Percentiles rank a stretch among this genome's conserved stretches.
Evolutionary conservation across 2,888 invertebrate genomes (phyloP).

Genomic region (Oasisia sp.): DNA sequence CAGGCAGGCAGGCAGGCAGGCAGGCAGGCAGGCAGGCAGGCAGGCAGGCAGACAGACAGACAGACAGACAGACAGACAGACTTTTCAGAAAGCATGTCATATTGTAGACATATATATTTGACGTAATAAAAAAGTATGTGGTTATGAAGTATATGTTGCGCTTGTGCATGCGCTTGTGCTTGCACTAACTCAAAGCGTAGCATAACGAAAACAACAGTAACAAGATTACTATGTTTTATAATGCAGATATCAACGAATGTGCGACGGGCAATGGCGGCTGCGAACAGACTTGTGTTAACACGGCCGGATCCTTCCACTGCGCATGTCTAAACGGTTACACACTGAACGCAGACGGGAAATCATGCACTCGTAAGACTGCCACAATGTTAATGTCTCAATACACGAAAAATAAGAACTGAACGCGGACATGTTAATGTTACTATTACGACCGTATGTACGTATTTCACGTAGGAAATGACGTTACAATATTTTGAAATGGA

Average conservation of each 20-base stretch:
- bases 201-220: not conserved
- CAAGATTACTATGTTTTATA: not conserved
- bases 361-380: not conserved
- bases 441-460: not conserved
- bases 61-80: too few species aligned
- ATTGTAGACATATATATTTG: too few species aligned
- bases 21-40: too few species aligned
- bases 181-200: not conserved
- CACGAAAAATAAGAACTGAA: not conserved
- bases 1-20: too few species aligned
- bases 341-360: conserved; percentile 32
- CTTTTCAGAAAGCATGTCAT: too few species aligned
- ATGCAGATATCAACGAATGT: conserved; percentile 54
- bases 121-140: too few species aligned
- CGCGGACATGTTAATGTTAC: not conserved
- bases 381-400: not conserved
- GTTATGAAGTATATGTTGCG: too few species aligned
- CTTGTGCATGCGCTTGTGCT: not conserved
- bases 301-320: conserved; percentile 35
- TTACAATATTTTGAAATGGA: not conserved
- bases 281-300: conserved; percentile 40
- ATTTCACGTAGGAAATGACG: not conserved
- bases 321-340: conserved; percentile 35
- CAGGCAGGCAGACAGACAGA: too few species aligned
- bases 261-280: conserved; percentile 48